phyloP scores from a whole-genome alignment of 2,113 vertebrate genomes.

The Chinchilla lanigera region DNA sequence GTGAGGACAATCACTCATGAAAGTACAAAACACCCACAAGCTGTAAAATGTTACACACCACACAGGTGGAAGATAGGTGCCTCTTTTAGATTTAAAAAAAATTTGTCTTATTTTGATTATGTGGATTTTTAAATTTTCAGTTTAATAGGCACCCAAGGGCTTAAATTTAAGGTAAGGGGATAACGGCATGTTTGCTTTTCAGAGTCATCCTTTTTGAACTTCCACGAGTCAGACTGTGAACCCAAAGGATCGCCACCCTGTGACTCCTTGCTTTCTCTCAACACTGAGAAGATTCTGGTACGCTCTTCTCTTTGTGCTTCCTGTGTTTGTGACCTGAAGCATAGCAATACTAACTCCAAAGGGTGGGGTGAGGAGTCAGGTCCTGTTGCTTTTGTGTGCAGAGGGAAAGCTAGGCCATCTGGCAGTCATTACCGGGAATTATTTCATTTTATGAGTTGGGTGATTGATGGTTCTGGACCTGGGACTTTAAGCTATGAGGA shows the following conservation, averaged over 20 bases:
- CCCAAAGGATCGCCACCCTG: constrained; percentile 92
- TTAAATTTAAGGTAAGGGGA: not conserved
- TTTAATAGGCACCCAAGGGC: not conserved
- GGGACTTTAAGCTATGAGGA: not conserved
- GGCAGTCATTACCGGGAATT: not conserved
- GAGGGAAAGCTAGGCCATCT: not conserved
- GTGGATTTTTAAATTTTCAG: not conserved
- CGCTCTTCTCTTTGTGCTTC: constrained; percentile 27
- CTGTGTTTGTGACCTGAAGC: not conserved
- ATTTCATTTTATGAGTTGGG: not conserved
- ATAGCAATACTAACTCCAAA: not conserved
- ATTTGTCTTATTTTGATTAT: not conserved
- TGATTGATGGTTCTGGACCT: not conserved
- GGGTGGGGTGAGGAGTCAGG: not conserved
- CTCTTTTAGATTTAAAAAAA: not conserved
- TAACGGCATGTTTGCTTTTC: constrained; percentile 70
- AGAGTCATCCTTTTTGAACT: constrained; percentile 94
- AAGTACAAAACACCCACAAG: not conserved
- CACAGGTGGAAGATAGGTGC: no score
- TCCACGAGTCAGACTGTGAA: constrained; percentile 94
- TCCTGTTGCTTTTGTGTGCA: not conserved
- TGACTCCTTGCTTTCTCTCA: constrained; percentile 94
- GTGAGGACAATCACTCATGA: not conserved
- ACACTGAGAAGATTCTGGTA: constrained; percentile 98
- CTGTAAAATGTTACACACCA: rapidly evolving